phyloP scores from a whole-genome alignment of 2,888 invertebrate genomes.

The Lacanobia wlatinum region DNA sequence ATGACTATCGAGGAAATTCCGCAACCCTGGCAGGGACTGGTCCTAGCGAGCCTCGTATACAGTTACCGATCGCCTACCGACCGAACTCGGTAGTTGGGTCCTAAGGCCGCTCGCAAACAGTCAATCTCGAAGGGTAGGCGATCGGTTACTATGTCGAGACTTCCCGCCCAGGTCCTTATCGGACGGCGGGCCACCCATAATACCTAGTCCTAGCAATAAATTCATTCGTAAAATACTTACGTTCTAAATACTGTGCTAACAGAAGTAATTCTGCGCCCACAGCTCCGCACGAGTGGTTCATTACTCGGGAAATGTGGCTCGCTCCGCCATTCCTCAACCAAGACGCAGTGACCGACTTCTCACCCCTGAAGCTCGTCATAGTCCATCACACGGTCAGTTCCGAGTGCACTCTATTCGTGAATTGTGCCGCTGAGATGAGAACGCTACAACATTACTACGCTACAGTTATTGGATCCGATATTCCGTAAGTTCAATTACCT shows the following conservation, averaged over 20 bases:
- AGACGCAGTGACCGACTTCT: constrained; percentile 62
- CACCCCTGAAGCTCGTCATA: constrained; percentile 80
- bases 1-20: too few relatives aligned
- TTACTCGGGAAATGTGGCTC: constrained; percentile 83
- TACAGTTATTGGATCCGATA: constrained; percentile 48
- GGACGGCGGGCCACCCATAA: too few relatives aligned
- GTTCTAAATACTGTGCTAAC: background rate
- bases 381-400: constrained; percentile 81
- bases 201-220: background rate
- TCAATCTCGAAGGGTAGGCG: too few relatives aligned
- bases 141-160: too few relatives aligned
- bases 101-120: too few relatives aligned
- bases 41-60: too few relatives aligned
- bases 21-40: too few relatives aligned
- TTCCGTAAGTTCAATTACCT: constrained; percentile 63
- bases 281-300: constrained; percentile 85
- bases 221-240: background rate
- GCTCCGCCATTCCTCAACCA: constrained; percentile 65
- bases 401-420: constrained; percentile 74
- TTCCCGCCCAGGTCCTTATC: too few relatives aligned
- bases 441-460: constrained; percentile 76
- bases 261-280: constrained; percentile 22
- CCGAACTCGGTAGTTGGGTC: too few relatives aligned
- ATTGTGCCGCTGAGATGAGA: constrained; percentile 80
- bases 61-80: too few relatives aligned